Base-by-base conservation (phyloP, 2,888 invertebrate genomes). In the Nomada flava region DNA sequence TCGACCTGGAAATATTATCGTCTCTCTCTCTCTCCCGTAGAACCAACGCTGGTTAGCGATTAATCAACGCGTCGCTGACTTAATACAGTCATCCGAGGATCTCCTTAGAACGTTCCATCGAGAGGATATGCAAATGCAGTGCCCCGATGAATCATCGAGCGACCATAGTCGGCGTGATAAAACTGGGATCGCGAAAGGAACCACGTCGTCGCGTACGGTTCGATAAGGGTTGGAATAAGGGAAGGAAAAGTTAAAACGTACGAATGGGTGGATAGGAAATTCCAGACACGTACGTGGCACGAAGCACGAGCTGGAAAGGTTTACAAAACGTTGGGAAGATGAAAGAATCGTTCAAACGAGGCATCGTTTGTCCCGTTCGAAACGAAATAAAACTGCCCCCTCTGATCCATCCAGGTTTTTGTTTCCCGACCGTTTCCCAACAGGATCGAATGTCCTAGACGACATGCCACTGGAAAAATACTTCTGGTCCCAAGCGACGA, bases 321-420 rank as follows among this genome's bases (percentile, higher is more conserved):
- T 72, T 79, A 83, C 80, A 81, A 85, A 87, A 85, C 79, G 87
- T 52, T 64, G 55, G 47, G 59, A 60, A 83, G 86, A 87, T 70
- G 87, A 87, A 80, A 80, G 85, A 86, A 87, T 73, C 84, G 84
- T 82, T 79, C 73, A 73, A 42, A 64, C 47, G 59, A 62, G 79
- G 72, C 78, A 59, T 42, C 44, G 79, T 69, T 20, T 63, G 62
- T 50, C 52, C 50, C 71, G 59, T 62, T 64, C 52, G 42, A 65
- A 77, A 87, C 65, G 75, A 81, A 87, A 87, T 81, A 87, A 83
- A 87, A 79, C 72, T 64, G 77, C 55, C 53, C 42, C 53, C 13
- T 20, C 44, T 20, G 10, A 0, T 0, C 44, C 3, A 2, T 15
- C 42, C 15, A 3, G 7, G 36, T n/a, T 15, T 53, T 3, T 67